Evolutionary conservation across 1,140 invertebrate genomes (phyloP).

Genomic region (Lutraria rhynchaena): DNA sequence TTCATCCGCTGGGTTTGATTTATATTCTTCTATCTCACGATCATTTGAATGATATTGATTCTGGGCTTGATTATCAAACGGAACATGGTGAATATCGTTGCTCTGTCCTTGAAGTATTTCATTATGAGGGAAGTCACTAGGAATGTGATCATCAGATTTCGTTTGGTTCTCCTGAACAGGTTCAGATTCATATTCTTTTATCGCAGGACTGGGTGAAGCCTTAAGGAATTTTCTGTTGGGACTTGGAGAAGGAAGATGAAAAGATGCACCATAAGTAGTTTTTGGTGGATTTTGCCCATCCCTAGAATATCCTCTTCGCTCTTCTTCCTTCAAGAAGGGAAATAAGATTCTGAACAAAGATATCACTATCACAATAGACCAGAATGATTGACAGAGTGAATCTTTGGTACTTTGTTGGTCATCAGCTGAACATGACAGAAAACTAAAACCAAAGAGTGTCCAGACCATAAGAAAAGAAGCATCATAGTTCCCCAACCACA

Average conservation of each 20-base stretch:
- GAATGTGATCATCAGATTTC: too few species aligned
- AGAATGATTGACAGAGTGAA: too few species aligned
- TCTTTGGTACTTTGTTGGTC: too few species aligned
- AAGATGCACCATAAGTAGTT: constrained; percentile 22
- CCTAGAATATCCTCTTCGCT: background rate
- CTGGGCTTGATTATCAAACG: background rate
- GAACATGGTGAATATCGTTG: too few species aligned
- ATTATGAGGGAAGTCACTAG: too few species aligned
- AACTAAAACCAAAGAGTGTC: too few species aligned
- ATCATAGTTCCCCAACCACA: too few species aligned
- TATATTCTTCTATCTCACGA: background rate
- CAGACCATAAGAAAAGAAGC: too few species aligned
- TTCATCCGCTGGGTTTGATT: constrained; percentile 4
- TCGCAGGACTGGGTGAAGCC: background rate
- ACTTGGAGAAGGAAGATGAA: constrained; percentile 17
- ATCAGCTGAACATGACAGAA: background rate
- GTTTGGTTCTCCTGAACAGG: too few species aligned
- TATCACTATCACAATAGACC: too few species aligned
- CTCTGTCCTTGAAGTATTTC: too few species aligned
- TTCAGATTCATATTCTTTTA: background rate
- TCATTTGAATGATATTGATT: background rate
- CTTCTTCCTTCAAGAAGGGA: constrained; percentile 25
- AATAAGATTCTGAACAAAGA: too few species aligned
- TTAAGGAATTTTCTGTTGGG: constrained; percentile 15
- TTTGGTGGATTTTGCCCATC: background rate